Evolutionary conservation across 1,140 invertebrate genomes (phyloP).

Genomic region (Diprion similis): DNA sequence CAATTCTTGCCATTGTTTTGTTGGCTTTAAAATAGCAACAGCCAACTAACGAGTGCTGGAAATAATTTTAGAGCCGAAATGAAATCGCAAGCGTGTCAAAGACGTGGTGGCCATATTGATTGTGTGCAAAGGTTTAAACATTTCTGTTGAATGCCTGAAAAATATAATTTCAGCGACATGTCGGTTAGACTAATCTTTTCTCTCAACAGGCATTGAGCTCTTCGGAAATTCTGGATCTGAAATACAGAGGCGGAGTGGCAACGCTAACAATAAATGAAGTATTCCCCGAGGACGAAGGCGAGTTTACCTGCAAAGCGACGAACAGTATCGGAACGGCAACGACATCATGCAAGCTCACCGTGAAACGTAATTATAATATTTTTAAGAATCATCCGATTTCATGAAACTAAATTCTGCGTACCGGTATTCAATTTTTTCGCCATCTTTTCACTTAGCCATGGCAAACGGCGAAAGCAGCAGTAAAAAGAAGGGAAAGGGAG

Average conservation of each 20-base stretch:
- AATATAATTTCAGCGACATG: too few species aligned
- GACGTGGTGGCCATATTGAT: too few species aligned
- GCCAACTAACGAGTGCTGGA: too few species aligned
- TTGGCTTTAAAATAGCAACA: too few species aligned
- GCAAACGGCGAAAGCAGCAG: constrained; percentile 55
- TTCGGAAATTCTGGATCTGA: constrained; percentile 86
- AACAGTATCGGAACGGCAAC: constrained; percentile 87
- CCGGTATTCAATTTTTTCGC: constrained; percentile 12
- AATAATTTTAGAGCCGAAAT: too few species aligned
- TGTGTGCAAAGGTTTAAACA: too few species aligned
- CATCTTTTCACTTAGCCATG: constrained; percentile 64
- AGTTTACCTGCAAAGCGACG: constrained; percentile 86
- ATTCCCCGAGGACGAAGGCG: constrained; percentile 93
- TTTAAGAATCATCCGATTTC: constrained; percentile 11
- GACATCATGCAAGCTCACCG: constrained; percentile 81
- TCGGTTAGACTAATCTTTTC: too few species aligned
- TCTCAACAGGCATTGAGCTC: constrained; percentile 68
- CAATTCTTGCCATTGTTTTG: too few species aligned
- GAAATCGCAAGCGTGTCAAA: too few species aligned
- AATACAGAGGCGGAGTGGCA: constrained; percentile 88
- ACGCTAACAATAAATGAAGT: constrained; percentile 88
- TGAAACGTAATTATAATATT: constrained; percentile 74
- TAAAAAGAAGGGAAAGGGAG: constrained; percentile 65
- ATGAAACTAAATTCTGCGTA: constrained; percentile 20
- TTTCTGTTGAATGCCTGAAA: too few species aligned